Base-by-base conservation (phyloP, 1,140 invertebrate species). In the Solenopsis invicta region DNA sequence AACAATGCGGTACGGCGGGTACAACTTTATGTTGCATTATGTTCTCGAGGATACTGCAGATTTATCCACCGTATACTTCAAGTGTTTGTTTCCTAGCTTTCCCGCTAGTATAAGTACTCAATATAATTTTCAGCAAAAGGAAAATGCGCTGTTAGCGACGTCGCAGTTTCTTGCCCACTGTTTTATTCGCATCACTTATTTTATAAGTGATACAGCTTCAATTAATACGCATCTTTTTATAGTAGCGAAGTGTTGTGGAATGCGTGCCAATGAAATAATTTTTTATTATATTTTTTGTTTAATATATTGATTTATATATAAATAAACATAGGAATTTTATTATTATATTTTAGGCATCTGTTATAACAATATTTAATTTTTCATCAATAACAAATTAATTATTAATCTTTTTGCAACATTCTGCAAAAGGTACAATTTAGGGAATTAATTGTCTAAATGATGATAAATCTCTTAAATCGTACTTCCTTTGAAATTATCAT, bases 1-100 rank as follows among this genome's bases (percentile, higher is more conserved):
- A 72, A 82, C 24, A 82, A 50, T 56, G 50, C 48, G 50, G 34
- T n/a, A 56, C n/a, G 9, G 24, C 41, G 41, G n/a, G 24, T 13
- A 21, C 54, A 82, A 74, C 67, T 82, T 50, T 62, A 74, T 72
- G 67, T 74, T 59, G 52, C 66, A 34, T 48, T 71, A 34, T 74
- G 52, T 82, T 12, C 24, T n/a, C 67, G 54, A 72, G 52, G 52
- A 72, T 54, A 37, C 18, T 45, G 34, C 21, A n/a, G 52, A 71
- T 81, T 81, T 81, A 81, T 81, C 64, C 50, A 69, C 34, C 12
- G 13, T 66, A n/a, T n/a, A 16, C 10, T 13, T 12, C 37, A 37
- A 71, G 18, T 71, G 66, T 81, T 71, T 81, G 66, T 81, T 50
- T 13, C n/a, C 21, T 48, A 34, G n/a, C 62, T 71, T 81, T 29